These are phyloP conservation scores for Gracilinanus agilis DNA, from an alignment of 2,113 vertebrate genomes.

Conservation along the genomic window DNA sequence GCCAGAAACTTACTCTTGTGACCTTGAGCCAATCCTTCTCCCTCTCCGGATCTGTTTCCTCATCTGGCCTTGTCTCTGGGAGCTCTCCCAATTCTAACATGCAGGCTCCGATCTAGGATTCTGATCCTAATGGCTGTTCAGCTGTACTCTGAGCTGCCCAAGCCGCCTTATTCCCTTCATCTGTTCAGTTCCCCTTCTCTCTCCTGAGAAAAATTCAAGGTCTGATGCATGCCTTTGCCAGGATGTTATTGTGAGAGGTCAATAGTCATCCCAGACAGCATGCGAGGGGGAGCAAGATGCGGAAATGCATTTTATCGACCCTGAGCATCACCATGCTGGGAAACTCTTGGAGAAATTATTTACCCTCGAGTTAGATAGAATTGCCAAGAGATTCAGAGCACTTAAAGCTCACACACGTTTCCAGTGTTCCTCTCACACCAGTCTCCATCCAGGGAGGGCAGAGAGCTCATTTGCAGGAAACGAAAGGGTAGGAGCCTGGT, in stretches of 20 bases:
- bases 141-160: background rate
- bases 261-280: conserved; percentile 36
- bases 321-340: conserved; percentile 60
- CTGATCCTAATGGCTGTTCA: background rate
- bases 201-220: conserved; percentile 42
- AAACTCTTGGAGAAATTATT: conserved; percentile 64
- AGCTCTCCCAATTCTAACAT: background rate
- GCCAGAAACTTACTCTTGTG: background rate
- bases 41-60: background rate
- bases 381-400: conserved; percentile 66
- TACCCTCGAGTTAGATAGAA: conserved; percentile 40
- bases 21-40: background rate
- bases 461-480: background rate
- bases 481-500: background rate
- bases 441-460: background rate
- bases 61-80: background rate
- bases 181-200: background rate
- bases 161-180: background rate
- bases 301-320: conserved; percentile 79
- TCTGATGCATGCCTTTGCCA: conserved; percentile 39
- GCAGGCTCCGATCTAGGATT: background rate
- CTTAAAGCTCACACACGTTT: background rate
- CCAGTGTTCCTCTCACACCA: background rate
- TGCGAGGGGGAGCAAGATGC: background rate
- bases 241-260: conserved; percentile 58